Base-by-base conservation (phyloP, 2,113 vertebrate species). In the Tamias sibiricus region DNA sequence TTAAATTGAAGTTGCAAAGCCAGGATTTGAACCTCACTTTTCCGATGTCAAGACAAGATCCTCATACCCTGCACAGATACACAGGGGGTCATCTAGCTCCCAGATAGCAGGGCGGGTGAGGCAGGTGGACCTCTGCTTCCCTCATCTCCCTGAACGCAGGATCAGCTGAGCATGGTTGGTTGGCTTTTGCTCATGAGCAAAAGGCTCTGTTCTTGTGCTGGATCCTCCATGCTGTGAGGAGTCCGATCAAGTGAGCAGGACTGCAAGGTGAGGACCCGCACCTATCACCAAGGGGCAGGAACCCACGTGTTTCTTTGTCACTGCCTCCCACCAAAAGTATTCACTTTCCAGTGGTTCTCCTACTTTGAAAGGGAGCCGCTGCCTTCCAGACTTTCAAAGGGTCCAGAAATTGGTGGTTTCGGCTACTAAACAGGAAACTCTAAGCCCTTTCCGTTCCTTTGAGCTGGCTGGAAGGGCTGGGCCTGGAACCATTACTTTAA, bases 341-440 rank as follows among this genome's bases (percentile, higher is more conserved):
- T 69, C 82, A 0, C 72, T 81, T 89, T 82, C 37, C 75, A 85
- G 0, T n/a, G 37, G 42, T 52, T 90, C 82, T 96, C 89, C 20
- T 95, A 12, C 85, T 95, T 97, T 96, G 85, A 49, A 72, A 66
- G 80, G 90, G 95, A 84, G 62, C 95, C 77, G 47, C 95, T 98
- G 87, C 95, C 95, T 98, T 97, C 95, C 97, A 98, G 96, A 75
- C 95, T 52, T 11, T 93, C 83, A 92, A 94, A 7, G 3, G 68
- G 96, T 95, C 94, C 97, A 98, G 69, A 96, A 97, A 96, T 89
- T 83, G 68, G 77, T 80, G 97, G 97, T 97, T 97, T 98, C 87
- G 98, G 96, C 95, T 86, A 98, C 98, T 93, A 94, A 96, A 94
- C 94, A 97, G 97, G 98, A 98, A 98, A 97, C 82, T 92, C 94